These are phyloP conservation scores for Notoglanidium macrostoma DNA, from an alignment of 2,797 vertebrate species.

Conservation along the genomic window DNA sequence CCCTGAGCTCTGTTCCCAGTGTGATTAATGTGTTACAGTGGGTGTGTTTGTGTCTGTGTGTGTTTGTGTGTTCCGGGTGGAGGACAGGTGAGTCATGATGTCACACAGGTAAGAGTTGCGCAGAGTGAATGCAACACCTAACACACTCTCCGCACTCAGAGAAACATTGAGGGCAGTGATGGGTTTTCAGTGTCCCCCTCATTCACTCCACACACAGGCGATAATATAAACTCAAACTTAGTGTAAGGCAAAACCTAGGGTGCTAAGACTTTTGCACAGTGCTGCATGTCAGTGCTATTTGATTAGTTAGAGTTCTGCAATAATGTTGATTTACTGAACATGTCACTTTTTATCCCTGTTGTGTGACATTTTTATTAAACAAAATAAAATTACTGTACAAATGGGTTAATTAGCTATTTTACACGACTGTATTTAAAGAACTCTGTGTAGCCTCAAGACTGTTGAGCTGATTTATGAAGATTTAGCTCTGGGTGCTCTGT, in stretches of 20 bases:
- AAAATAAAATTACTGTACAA: neutral
- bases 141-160: neutral
- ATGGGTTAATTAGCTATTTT: neutral
- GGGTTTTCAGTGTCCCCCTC: neutral
- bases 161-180: neutral
- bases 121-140: neutral
- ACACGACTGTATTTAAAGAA: neutral
- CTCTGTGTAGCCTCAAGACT: neutral
- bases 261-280: neutral
- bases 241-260: neutral
- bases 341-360: neutral
- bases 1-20: conserved; percentile 60
- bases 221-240: neutral
- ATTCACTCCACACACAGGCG: neutral
- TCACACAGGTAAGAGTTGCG: conserved; percentile 27
- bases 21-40: conserved; percentile 52
- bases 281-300: neutral
- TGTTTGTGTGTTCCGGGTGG: neutral
- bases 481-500: neutral
- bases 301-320: neutral
- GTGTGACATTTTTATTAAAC: neutral
- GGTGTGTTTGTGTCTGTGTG: conserved; percentile 5
- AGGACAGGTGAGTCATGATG: conserved; percentile 14
- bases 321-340: neutral
- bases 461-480: neutral